Base-by-base conservation (phyloP, 2,888 invertebrate genomes). In the Vesta saturnalis region DNA sequence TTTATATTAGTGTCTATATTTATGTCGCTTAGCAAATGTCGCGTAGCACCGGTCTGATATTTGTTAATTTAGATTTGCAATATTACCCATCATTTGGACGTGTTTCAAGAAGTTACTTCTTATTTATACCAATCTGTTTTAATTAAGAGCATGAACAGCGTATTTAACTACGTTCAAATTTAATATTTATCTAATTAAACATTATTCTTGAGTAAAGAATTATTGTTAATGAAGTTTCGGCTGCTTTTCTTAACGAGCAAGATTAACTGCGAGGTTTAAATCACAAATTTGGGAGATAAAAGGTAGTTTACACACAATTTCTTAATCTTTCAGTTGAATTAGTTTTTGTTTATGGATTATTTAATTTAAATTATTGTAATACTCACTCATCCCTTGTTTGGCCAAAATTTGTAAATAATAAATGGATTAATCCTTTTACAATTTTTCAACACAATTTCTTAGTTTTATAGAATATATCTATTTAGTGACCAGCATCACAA, bases 31-130 rank as follows among this genome's bases (percentile, higher is more conserved):
- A 39, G 52, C 54, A 65, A 65, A 65, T 65, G 65, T 65, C 60
- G 54, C 65, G 65, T 30, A 47, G 47, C 65, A 55, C 65, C 65
- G 60, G 65, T 56, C 46, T 59, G 35, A 56, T 66, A 60, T 66
- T 66, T 66, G 66, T 66, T 66, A 66, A 60, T 66, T 66, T 66
- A 66, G 66, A 66, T 67, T 67, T 58, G 67, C 62, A 62, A 67
- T 67, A 62, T 67, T 67, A 49, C 58, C 59, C 67, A 67, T 67
- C 62, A 55, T 62, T 67, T 67, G 67, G 67, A 67, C 62, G 58
- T 16, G 62, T 58, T 67, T 67, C 67, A 67, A 67, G 67, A 67
- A 63, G 58, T 19, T 58, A 62, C 58, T 58, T 62, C 67, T 67
- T 67, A 62, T 62, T 62, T 67, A 62, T 67, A 62, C 59, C 55